Percentiles rank a stretch among this genome's conserved stretches.
Conservation (phyloP, 2,113 vertebrate genomes). For the Struthio camelus region DNA sequence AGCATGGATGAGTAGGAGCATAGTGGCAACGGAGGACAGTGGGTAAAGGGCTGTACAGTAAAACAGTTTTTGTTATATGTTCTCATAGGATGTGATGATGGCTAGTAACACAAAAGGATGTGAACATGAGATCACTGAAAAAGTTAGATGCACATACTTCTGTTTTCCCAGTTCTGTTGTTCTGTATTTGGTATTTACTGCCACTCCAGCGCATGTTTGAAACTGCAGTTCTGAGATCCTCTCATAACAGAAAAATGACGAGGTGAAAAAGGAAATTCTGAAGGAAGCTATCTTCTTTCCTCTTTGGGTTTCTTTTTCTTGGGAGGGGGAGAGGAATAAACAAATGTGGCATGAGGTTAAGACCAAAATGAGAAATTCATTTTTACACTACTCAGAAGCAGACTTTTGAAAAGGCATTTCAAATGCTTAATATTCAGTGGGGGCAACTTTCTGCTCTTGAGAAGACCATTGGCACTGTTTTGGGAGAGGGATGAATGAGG, state of each 20-base stretch:
- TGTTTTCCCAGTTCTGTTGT: background rate
- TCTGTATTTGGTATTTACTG: background rate
- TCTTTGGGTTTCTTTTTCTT: background rate
- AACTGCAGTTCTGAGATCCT: background rate
- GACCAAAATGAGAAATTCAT: background rate
- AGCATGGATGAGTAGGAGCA: background rate
- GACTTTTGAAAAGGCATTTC: background rate
- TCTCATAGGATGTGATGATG: background rate
- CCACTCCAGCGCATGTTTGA: background rate
- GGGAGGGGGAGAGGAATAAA: background rate
- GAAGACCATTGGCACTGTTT: background rate
- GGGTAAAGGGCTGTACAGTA: background rate
- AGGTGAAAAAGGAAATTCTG: background rate
- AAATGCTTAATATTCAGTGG: background rate
- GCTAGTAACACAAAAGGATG: background rate
- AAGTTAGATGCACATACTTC: fast-evolving
- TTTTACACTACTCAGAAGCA: background rate
- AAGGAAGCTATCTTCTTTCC: background rate
- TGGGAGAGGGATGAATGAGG: background rate
- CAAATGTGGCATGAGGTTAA: background rate
- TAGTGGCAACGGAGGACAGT: background rate
- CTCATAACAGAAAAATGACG: background rate
- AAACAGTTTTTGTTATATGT: background rate
- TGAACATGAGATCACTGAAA: background rate
- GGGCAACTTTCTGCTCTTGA: background rate